Conservation (phyloP, 2,888 invertebrate genomes). For the Apoda limacodes region DNA sequence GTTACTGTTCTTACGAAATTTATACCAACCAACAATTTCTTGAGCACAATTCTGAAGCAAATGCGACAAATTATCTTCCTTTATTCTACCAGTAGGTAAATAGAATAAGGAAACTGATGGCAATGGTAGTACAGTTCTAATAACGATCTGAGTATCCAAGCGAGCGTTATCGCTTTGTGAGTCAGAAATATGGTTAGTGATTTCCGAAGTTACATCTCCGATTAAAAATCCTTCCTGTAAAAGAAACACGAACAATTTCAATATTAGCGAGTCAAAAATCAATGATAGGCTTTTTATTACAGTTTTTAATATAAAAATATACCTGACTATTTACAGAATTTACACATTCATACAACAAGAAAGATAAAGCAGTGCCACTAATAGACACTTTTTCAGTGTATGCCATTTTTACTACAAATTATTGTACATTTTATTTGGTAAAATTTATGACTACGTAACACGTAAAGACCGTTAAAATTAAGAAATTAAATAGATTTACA, state of each 20-base stretch:
- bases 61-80: constrained; percentile 60
- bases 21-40: constrained; percentile 77
- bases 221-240: constrained; percentile 74
- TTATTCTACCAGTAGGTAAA: constrained; percentile 67
- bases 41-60: constrained; percentile 63
- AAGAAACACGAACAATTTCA: too few relatives aligned
- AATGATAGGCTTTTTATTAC: too few relatives aligned
- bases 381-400: constrained; percentile 65
- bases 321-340: constrained; percentile 73
- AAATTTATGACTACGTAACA: too few relatives aligned
- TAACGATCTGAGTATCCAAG: constrained; percentile 70
- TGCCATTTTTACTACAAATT: constrained; percentile 45
- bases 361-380: constrained; percentile 74
- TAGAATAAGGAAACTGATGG: constrained; percentile 70
- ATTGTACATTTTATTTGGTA: too few relatives aligned
- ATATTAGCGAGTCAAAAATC: too few relatives aligned
- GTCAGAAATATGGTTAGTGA: constrained; percentile 77
- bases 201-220: constrained; percentile 72
- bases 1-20: constrained; percentile 65
- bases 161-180: constrained; percentile 73
- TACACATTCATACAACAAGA: constrained; percentile 75
- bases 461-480: too few relatives aligned
- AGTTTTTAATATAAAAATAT: constrained; percentile 8
- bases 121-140: constrained; percentile 71
- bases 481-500: too few relatives aligned